Conservation (phyloP, 2,888 invertebrate genomes). For the Molanna angustata region DNA sequence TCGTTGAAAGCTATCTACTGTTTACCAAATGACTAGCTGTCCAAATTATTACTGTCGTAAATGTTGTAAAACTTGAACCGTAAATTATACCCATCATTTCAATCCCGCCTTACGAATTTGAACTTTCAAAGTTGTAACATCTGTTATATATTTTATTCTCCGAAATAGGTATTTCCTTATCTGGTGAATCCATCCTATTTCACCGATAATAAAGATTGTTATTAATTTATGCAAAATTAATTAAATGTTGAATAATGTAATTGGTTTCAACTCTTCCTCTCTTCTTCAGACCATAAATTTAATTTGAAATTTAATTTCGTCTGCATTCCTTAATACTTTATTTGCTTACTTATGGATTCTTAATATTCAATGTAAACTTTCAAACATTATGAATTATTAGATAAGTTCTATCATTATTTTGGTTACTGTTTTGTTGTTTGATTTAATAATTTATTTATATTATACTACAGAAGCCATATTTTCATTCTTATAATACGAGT, state of each 20-base stretch:
- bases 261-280: too few relatives aligned
- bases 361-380: too few relatives aligned
- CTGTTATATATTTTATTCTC: slow-evolving; percentile 19
- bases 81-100: slow-evolving; percentile 18
- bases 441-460: too few relatives aligned
- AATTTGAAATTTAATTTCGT: too few relatives aligned
- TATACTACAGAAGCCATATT: too few relatives aligned
- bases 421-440: too few relatives aligned
- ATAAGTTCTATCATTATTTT: too few relatives aligned
- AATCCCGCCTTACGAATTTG: slow-evolving; percentile 16
- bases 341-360: too few relatives aligned
- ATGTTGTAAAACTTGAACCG: slow-evolving; percentile 13
- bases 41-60: slow-evolving; percentile 6
- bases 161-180: slow-evolving; percentile 18
- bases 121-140: slow-evolving; percentile 22
- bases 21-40: slow-evolving; percentile 9
- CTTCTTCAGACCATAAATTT: too few relatives aligned
- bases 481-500: too few relatives aligned
- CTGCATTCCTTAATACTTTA: too few relatives aligned
- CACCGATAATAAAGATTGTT: slow-evolving; percentile 1
- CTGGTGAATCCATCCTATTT: slow-evolving; percentile 2
- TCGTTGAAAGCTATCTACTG: background rate
- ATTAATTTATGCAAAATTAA: slow-evolving; percentile 7
- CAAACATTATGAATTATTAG: too few relatives aligned
- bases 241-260: slow-evolving; percentile 5